Conservation (phyloP, 2,797 vertebrate species). For the Hyperoplus lanceolatus region DNA sequence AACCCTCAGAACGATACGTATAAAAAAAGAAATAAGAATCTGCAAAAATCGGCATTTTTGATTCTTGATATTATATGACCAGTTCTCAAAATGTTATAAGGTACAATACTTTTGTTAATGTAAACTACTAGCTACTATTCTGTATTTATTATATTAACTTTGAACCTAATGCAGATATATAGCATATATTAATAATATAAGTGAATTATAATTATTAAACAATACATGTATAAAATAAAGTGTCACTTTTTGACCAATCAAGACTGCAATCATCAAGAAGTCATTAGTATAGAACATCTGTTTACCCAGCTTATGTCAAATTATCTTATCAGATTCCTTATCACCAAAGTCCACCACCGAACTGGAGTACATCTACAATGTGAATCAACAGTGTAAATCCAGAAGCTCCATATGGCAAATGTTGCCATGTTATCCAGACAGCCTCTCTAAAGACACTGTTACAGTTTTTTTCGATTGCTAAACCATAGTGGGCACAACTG, state of each 20-base stretch:
- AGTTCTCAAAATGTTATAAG: too few relatives aligned
- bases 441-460: constrained; percentile 33
- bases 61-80: too few relatives aligned
- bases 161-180: too few relatives aligned
- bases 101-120: too few relatives aligned
- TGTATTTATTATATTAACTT: too few relatives aligned
- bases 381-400: constrained; percentile 11
- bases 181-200: too few relatives aligned
- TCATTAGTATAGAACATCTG: constrained; percentile 29
- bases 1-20: too few relatives aligned
- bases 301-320: constrained; percentile 11
- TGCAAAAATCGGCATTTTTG: too few relatives aligned
- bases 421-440: constrained; percentile 27
- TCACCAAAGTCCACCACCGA: constrained; percentile 10
- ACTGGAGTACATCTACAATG: constrained; percentile 14
- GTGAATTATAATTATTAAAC: too few relatives aligned
- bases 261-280: neutral
- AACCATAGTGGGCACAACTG: neutral
- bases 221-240: neutral
- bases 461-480: constrained; percentile 17
- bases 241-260: constrained; percentile 2
- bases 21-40: too few relatives aligned
- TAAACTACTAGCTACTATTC: too few relatives aligned
- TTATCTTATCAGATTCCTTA: constrained; percentile 27
- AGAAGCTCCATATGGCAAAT: constrained; percentile 45